A percentile compares a stretch with the other conserved stretches of the same genome.
Evolutionary conservation across 2,888 invertebrate genomes (phyloP).

Genomic region (Fragum fragum): DNA sequence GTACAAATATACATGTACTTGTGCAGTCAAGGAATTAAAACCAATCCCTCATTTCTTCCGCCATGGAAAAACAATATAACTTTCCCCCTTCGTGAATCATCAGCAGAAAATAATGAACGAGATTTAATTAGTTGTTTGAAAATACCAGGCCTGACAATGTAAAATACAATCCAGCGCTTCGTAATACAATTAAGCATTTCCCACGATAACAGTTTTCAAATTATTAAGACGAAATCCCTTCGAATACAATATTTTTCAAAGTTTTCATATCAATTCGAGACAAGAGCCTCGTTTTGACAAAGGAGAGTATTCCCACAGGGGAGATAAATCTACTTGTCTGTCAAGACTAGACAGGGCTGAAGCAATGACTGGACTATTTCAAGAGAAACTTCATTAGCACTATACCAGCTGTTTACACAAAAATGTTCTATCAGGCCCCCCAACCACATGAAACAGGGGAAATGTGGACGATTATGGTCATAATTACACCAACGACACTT

Average conservation of each 20-base stretch:
- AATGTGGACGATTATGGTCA: constrained; percentile 37
- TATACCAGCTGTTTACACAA: constrained; percentile 38
- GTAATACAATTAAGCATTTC: constrained; percentile 20
- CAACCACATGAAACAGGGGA: constrained; percentile 27
- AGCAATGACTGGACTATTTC: constrained; percentile 27
- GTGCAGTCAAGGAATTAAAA: too few relatives aligned
- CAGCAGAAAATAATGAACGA: constrained; percentile 21
- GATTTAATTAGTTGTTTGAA: constrained; percentile 33
- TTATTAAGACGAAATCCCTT: constrained; percentile 24
- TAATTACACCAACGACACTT: constrained; percentile 41
- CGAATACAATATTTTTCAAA: constrained; percentile 25
- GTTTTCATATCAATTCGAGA: constrained; percentile 11
- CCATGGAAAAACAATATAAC: neutral
- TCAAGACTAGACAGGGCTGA: constrained; percentile 11
- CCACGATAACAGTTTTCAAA: constrained; percentile 29
- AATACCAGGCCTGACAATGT: constrained; percentile 25
- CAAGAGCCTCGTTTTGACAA: constrained; percentile 29
- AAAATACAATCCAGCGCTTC: constrained; percentile 24
- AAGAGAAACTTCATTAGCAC: constrained; percentile 45
- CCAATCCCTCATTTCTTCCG: neutral
- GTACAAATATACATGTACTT: too few relatives aligned
- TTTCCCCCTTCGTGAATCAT: constrained; percentile 10
- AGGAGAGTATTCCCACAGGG: constrained; percentile 40
- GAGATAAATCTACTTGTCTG: constrained; percentile 45
- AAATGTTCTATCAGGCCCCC: constrained; percentile 11